These are phyloP conservation scores for Cryptotermes secundus DNA, from an alignment of 1,140 invertebrate species.

Conservation along the genomic window DNA sequence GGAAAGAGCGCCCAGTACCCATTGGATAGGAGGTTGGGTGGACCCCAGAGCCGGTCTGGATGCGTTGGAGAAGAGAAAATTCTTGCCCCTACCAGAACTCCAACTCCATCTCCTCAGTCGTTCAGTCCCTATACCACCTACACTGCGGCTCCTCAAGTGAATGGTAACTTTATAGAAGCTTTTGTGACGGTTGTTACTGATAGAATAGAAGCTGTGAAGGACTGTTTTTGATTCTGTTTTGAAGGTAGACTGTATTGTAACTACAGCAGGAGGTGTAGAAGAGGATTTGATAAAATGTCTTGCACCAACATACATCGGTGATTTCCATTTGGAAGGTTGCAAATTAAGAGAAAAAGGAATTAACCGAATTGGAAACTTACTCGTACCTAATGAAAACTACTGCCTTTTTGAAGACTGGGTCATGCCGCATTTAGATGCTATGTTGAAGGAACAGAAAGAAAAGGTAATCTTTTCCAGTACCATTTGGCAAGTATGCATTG, in stretches of 20 bases:
- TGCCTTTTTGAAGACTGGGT: constrained; percentile 98
- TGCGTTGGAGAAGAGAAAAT: too few relatives aligned
- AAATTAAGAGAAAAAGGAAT: constrained; percentile 82
- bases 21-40: too few relatives aligned
- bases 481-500: too few relatives aligned
- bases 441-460: constrained; percentile 85
- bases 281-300: constrained; percentile 99
- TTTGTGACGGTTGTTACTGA: too few relatives aligned
- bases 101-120: too few relatives aligned
- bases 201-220: neutral
- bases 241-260: constrained; percentile 93
- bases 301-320: constrained; percentile 89
- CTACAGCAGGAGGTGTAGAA: constrained; percentile 96
- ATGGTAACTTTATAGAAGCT: too few relatives aligned
- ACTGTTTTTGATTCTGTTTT: constrained; percentile 25
- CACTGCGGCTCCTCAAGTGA: too few relatives aligned
- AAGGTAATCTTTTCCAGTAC: constrained; percentile 49
- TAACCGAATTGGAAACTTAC: constrained; percentile 95
- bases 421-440: constrained; percentile 88
- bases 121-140: too few relatives aligned
- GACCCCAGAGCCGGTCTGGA: too few relatives aligned
- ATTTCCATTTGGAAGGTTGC: constrained; percentile 82
- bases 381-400: constrained; percentile 99
- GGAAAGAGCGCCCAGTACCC: too few relatives aligned
- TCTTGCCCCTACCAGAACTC: too few relatives aligned